A percentile compares a stretch with the other conserved stretches of the same genome.
Conservation (phyloP, 2,113 vertebrate genomes). For the Phocoena sinus region DNA sequence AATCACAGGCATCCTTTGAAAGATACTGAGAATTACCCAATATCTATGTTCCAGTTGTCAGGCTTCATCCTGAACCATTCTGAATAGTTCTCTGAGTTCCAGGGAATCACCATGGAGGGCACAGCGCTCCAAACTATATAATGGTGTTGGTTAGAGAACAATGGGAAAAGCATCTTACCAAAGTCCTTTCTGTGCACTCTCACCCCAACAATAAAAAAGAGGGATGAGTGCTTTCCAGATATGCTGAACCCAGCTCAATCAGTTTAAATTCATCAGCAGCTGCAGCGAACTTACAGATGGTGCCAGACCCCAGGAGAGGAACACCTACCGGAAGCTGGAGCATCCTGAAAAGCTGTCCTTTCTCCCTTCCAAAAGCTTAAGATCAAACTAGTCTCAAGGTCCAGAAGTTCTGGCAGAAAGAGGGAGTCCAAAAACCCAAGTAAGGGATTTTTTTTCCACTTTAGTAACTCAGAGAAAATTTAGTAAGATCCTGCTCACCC, state of each 20-base stretch:
- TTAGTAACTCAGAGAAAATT: not conserved
- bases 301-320: conserved; percentile 22
- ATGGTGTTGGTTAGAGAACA: not conserved
- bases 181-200: not conserved
- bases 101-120: conserved; percentile 51
- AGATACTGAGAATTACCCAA: conserved; percentile 62
- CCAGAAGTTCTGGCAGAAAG: conserved; percentile 13
- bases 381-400: not conserved
- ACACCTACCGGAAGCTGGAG: not conserved
- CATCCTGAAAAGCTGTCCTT: not conserved
- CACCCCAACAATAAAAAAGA: not conserved
- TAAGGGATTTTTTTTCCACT: not conserved
- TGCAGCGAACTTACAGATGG: conserved; percentile 4
- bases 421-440: not conserved
- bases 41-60: conserved; percentile 66
- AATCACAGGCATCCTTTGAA: conserved; percentile 63
- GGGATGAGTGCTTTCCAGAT: not conserved
- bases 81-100: conserved; percentile 65
- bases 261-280: conserved; percentile 43
- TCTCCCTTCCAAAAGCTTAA: not conserved
- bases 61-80: conserved; percentile 4
- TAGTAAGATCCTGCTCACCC: not conserved
- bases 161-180: not conserved
- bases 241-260: not conserved
- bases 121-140: conserved; percentile 35